A percentile compares a stretch with the other conserved stretches of the same genome.
Conservation (phyloP, 2,888 invertebrate species). For the Eristalis intricaria region DNA sequence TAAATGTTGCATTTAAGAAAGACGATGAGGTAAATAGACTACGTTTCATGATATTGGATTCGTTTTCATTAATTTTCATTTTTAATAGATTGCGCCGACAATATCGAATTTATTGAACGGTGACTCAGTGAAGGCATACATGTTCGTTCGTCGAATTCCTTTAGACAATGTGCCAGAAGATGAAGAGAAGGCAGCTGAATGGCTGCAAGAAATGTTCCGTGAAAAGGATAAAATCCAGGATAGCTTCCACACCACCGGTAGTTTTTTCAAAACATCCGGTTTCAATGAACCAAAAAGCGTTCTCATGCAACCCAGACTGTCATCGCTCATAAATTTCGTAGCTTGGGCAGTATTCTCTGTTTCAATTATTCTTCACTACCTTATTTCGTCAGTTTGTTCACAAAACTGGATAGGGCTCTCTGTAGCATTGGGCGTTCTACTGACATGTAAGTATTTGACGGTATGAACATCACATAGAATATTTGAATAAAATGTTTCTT, state of each 20-base stretch:
- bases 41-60: background rate
- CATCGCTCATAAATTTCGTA: conserved; percentile 87
- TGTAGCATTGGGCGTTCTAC: conserved; percentile 83
- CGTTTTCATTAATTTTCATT: background rate
- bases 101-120: conserved; percentile 90
- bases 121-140: conserved; percentile 87
- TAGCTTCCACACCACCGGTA: conserved; percentile 83
- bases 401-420: conserved; percentile 83
- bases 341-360: conserved; percentile 83
- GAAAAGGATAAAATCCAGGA: conserved; percentile 86
- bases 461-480: background rate
- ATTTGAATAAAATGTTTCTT: background rate
- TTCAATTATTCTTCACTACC: conserved; percentile 77
- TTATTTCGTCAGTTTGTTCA: conserved; percentile 75
- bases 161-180: conserved; percentile 90
- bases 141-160: conserved; percentile 91
- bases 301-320: conserved; percentile 84
- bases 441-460: conserved; percentile 87
- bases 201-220: conserved; percentile 91
- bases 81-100: conserved; percentile 86
- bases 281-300: conserved; percentile 85
- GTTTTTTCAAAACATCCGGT: conserved; percentile 90
- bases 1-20: conserved; percentile 87
- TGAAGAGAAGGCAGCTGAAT: conserved; percentile 87
- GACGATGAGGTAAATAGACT: conserved; percentile 82